Percentiles rank a stretch among this genome's conserved stretches.
phyloP scores from a whole-genome alignment of 2,113 vertebrate species.

The Microtus oregoni region DNA sequence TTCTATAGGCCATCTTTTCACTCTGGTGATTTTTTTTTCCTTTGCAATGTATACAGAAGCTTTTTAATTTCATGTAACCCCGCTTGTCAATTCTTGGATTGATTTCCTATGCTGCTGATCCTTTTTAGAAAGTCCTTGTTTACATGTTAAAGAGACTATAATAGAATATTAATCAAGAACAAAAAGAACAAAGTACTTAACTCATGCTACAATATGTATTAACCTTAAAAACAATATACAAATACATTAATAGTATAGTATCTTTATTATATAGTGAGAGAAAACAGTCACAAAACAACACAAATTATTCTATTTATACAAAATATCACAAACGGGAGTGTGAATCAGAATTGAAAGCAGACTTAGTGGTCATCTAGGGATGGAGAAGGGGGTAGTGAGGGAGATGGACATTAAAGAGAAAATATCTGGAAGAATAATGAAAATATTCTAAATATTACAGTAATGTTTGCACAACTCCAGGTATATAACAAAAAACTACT shows the following conservation, averaged over 20 bases:
- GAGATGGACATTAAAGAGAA: background rate
- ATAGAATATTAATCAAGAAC: background rate
- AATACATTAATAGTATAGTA: background rate
- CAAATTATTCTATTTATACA: background rate
- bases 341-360: background rate
- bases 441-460: slow-evolving; percentile 53
- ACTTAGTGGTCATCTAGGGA: background rate
- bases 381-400: background rate
- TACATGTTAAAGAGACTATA: background rate
- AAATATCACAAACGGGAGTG: background rate
- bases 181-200: slow-evolving; percentile 8
- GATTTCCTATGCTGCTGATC: background rate
- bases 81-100: background rate
- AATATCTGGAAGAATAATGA: background rate
- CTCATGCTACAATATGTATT: background rate
- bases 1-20: background rate
- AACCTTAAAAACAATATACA: slow-evolving; percentile 42
- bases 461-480: background rate
- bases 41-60: background rate
- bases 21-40: background rate
- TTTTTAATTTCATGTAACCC: background rate
- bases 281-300: slow-evolving; percentile 13
- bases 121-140: background rate
- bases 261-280: slow-evolving; percentile 13
- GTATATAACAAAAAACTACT: slow-evolving; percentile 18